Conservation (phyloP, 2,113 vertebrate species). For the Melanocharis versteri region DNA sequence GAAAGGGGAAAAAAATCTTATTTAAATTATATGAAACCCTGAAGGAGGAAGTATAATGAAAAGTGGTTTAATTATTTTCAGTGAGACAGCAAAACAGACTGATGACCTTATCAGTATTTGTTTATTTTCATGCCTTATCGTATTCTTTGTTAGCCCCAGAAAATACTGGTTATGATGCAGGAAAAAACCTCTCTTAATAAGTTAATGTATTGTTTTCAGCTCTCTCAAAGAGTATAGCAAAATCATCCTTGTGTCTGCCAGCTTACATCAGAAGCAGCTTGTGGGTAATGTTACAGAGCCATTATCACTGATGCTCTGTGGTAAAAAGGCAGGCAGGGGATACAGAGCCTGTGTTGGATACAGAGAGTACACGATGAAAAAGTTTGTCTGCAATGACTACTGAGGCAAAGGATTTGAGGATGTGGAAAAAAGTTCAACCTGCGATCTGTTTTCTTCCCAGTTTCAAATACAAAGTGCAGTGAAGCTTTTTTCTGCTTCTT, state of each 20-base stretch:
- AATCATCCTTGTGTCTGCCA: not conserved
- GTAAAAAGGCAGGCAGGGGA: not conserved
- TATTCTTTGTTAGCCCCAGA: not conserved
- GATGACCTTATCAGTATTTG: not conserved
- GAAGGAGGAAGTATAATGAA: not conserved
- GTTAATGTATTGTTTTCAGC: not conserved
- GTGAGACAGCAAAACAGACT: slow-evolving; percentile 14
- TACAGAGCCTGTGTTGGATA: not conserved
- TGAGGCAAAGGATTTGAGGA: not conserved
- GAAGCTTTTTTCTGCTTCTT: not conserved
- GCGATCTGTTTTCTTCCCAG: not conserved
- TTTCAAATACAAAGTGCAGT: not conserved
- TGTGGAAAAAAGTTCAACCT: not conserved
- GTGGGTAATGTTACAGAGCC: not conserved
- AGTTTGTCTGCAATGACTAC: not conserved
- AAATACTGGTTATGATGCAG: not conserved
- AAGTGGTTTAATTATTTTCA: slow-evolving; percentile 9
- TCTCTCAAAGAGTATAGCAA: not conserved
- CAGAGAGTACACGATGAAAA: not conserved
- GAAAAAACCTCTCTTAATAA: not conserved
- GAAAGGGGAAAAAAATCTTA: not conserved
- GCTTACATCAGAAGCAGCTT: not conserved
- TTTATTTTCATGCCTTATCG: not conserved
- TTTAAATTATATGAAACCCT: not conserved
- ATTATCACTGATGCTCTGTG: not conserved